Conservation (phyloP, 1,140 invertebrate species). For the Neelides sp. region DNA sequence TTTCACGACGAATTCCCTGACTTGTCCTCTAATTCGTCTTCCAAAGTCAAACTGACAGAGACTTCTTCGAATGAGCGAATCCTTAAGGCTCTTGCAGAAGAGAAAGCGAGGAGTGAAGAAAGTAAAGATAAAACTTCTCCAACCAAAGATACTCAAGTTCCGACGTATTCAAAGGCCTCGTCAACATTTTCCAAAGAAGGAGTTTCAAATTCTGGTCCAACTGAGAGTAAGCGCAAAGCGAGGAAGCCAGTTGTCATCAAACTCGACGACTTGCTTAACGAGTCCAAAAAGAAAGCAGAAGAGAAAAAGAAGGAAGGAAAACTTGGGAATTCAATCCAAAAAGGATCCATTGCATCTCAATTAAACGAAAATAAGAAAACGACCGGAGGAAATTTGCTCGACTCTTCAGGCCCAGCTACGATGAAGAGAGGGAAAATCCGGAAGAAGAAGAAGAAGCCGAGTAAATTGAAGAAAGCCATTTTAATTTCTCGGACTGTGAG, state of each 20-base stretch:
- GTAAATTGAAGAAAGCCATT: slow-evolving; percentile 23
- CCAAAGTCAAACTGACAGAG: background rate
- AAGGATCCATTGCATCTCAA: background rate
- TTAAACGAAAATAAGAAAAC: slow-evolving; percentile 4
- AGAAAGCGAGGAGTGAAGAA: too few species aligned
- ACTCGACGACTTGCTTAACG: background rate
- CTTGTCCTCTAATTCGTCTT: background rate
- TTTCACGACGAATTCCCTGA: background rate
- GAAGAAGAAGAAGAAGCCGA: slow-evolving; percentile 18
- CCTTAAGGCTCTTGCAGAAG: too few species aligned
- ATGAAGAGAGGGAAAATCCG: slow-evolving; percentile 25
- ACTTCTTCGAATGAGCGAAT: too few species aligned
- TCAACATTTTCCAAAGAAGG: too few species aligned
- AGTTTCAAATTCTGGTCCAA: background rate
- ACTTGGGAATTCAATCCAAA: background rate
- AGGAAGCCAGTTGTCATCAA: background rate
- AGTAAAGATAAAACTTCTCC: too few species aligned
- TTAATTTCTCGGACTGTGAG: slow-evolving; percentile 7
- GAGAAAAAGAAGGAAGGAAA: background rate
- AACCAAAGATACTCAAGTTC: too few species aligned
- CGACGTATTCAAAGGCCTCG: too few species aligned
- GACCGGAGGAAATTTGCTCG: slow-evolving; percentile 23
- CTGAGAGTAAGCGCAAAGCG: background rate
- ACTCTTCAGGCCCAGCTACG: slow-evolving; percentile 23
- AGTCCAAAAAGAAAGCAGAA: background rate